Conservation (phyloP, 2,113 vertebrate genomes). For the Paraplagusia blochii region DNA sequence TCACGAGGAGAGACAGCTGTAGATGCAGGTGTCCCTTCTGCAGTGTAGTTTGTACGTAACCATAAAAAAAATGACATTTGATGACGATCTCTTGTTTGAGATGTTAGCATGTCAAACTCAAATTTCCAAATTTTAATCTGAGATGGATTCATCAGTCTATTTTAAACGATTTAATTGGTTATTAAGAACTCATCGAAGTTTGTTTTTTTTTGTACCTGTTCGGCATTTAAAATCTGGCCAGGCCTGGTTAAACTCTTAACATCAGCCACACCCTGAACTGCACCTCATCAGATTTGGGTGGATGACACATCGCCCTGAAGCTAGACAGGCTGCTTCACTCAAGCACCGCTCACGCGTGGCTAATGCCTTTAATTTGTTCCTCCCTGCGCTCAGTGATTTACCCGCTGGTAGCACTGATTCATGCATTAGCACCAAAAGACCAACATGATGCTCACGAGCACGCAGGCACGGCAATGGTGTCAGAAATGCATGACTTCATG, state of each 20-base stretch:
- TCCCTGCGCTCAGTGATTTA: constrained; percentile 41
- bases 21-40: too few species aligned
- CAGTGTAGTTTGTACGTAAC: too few species aligned
- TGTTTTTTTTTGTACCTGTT: too few species aligned
- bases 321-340: neutral
- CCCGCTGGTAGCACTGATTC: constrained; percentile 10
- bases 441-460: constrained; percentile 10
- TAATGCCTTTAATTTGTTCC: constrained; percentile 30
- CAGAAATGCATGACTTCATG: neutral
- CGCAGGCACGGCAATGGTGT: constrained; percentile 6
- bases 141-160: too few species aligned
- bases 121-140: too few species aligned
- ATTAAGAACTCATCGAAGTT: too few species aligned
- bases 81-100: too few species aligned
- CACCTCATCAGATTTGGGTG: constrained; percentile 23
- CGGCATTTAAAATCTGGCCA: too few species aligned
- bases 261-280: constrained; percentile 43
- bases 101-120: too few species aligned
- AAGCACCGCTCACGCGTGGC: neutral
- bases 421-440: constrained; percentile 6
- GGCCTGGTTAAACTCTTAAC: neutral
- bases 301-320: constrained; percentile 15
- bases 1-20: too few species aligned
- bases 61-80: too few species aligned
- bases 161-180: too few species aligned